Conservation (phyloP, 1,140 invertebrate genomes). For the Hetaerina americana region DNA sequence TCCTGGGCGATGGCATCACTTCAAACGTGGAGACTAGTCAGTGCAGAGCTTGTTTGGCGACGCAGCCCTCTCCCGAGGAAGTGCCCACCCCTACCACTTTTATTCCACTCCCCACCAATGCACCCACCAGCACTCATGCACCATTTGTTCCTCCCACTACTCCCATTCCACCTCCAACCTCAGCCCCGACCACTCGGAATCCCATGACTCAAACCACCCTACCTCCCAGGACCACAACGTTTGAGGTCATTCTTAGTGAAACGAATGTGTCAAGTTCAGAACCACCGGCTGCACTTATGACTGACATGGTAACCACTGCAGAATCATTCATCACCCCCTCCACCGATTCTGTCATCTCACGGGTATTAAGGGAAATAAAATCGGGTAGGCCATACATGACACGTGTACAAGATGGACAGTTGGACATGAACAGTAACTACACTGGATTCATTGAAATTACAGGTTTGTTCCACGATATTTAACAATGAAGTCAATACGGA, state of each 20-base stretch:
- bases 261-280: constrained; percentile 16
- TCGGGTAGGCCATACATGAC: constrained; percentile 27
- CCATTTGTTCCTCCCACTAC: constrained; percentile 9
- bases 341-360: constrained; percentile 15
- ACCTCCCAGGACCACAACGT: constrained; percentile 25
- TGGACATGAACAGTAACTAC: constrained; percentile 64
- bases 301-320: constrained; percentile 17
- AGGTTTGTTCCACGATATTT: too few relatives aligned
- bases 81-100: constrained; percentile 5
- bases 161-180: constrained; percentile 12
- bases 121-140: constrained; percentile 11
- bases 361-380: constrained; percentile 15
- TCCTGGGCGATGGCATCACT: constrained; percentile 47
- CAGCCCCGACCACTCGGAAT: constrained; percentile 5
- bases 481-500: too few relatives aligned
- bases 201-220: constrained; percentile 24
- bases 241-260: constrained; percentile 16
- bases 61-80: constrained; percentile 25
- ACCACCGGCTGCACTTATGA: neutral
- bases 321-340: constrained; percentile 12
- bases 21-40: constrained; percentile 28
- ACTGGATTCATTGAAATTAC: constrained; percentile 71
- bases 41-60: constrained; percentile 37
- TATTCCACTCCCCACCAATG: constrained; percentile 7
- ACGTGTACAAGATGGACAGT: constrained; percentile 44